These are phyloP conservation scores for Diplodus puntazzo DNA, from an alignment of 2,797 vertebrate genomes.

Conservation along the genomic window DNA sequence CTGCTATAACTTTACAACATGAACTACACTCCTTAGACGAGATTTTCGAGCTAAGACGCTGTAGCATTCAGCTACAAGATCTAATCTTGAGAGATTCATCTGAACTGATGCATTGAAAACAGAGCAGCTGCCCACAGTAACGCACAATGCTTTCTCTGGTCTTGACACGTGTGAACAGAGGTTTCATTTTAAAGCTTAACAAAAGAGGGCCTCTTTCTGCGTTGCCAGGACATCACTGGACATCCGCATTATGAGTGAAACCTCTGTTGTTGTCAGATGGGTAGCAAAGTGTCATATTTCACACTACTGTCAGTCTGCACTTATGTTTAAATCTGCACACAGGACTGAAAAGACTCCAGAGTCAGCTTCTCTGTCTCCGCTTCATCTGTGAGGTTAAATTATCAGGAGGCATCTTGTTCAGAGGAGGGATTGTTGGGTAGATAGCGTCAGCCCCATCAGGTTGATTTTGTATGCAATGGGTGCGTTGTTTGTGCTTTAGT, in stretches of 20 bases:
- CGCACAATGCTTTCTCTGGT: conserved; percentile 28
- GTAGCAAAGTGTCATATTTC: conserved; percentile 5
- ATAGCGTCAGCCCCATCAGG: neutral
- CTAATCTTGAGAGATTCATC: neutral
- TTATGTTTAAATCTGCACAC: neutral
- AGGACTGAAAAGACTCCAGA: conserved; percentile 46
- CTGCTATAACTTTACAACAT: neutral
- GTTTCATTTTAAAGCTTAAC: conserved; percentile 24
- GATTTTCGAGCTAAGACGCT: neutral
- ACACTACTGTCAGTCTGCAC: conserved; percentile 38
- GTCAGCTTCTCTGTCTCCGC: neutral
- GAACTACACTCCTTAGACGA: conserved; percentile 15
- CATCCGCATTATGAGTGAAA: conserved; percentile 13
- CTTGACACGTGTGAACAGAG: conserved; percentile 5
- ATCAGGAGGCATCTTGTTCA: neutral
- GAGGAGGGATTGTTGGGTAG: conserved; percentile 16
- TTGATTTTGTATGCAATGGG: conserved; percentile 36
- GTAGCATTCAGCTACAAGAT: neutral
- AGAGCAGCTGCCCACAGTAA: neutral
- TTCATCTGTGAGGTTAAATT: neutral
- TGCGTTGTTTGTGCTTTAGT: conserved; percentile 47
- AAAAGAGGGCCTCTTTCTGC: conserved; percentile 35
- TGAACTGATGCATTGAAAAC: neutral
- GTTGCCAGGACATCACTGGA: conserved; percentile 41
- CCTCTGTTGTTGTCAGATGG: neutral